Base-by-base conservation (phyloP, 2,113 vertebrate species). In the Tragelaphus buxtoni region DNA sequence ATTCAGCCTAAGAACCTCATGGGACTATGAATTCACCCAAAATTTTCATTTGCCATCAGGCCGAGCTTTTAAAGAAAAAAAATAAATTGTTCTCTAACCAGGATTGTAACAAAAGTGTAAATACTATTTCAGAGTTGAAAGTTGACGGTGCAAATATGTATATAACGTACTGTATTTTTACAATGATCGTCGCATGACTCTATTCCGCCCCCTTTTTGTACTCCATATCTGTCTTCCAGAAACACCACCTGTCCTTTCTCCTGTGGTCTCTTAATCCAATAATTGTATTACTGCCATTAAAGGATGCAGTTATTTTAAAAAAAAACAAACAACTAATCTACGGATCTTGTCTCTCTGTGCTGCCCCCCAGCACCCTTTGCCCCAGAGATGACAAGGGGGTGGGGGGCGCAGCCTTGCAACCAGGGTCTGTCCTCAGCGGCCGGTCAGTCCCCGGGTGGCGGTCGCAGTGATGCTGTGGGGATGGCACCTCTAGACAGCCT, bases 221-320 rank as follows among this genome's bases (percentile, higher is more conserved):
- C 91, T 97, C 95, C 92, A 56, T 96, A 90, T 94, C 97, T 97
- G 98, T 98, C 98, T 98, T 98, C 98, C 98, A 98, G 82, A 95
- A 97, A 89, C 26, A 69, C 96, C 96, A 93, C 96, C 90, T 93
- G 87, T 94, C 96, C 97, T 97, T 88, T 97, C 97, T 96, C 95
- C 96, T 95, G 91, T 98, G 98, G 96, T 96, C 97, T 97, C 98
- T 96, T 98, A 96, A 97, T 93, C 97, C 97, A 74, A 74, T 98
- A 95, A 97, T 98, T 98, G 98, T 98, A 97, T 98, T 98, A 98
- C 98, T 98, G 98, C 98, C 98, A 98, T 98, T 98, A 98, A 98
- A 98, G 96, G 97, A 98, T 98, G 98, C 98, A 98, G 98, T 98
- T 98, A 98, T 98, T 98, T 98, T 98, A 98, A 98, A 74, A 69